Evolutionary conservation across 2,113 vertebrate species (phyloP).

Genomic region (Lagopus leucura): DNA sequence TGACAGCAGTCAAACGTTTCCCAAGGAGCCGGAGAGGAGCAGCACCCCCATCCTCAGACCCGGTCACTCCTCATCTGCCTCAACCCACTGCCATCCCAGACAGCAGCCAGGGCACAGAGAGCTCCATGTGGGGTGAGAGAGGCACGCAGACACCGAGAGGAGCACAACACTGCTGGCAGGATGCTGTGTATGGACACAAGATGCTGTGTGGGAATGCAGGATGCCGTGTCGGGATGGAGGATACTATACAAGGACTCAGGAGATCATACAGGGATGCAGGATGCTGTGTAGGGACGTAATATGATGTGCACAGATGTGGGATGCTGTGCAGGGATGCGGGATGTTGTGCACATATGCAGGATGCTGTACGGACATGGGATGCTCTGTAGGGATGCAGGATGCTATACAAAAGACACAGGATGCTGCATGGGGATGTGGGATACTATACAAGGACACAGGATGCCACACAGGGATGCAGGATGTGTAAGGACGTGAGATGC

Average conservation of each 20-base stretch:
- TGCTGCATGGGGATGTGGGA: not conserved
- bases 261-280: too few relatives aligned
- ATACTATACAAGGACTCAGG: not conserved
- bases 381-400: not conserved
- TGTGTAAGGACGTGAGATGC: too few relatives aligned
- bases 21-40: not conserved
- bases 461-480: too few relatives aligned
- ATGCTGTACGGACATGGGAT: not conserved
- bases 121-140: fast-evolving
- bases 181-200: not conserved
- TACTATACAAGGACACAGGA: too few relatives aligned
- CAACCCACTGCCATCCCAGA: fast-evolving
- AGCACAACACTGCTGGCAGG: not conserved
- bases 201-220: not conserved
- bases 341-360: not conserved
- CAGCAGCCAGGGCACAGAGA: fast-evolving
- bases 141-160: not conserved
- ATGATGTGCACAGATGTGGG: not conserved
- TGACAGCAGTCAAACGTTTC: fast-evolving
- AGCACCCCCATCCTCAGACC: not conserved
- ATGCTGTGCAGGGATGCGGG: not conserved
- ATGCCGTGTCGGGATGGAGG: not conserved
- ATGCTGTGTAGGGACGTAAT: not conserved
- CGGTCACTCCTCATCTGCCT: fast-evolving
- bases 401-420: too few relatives aligned